Evolutionary conservation across 92 coral and sea anemone species (phyloP).

Genomic region (Plumapathes pennacea): DNA sequence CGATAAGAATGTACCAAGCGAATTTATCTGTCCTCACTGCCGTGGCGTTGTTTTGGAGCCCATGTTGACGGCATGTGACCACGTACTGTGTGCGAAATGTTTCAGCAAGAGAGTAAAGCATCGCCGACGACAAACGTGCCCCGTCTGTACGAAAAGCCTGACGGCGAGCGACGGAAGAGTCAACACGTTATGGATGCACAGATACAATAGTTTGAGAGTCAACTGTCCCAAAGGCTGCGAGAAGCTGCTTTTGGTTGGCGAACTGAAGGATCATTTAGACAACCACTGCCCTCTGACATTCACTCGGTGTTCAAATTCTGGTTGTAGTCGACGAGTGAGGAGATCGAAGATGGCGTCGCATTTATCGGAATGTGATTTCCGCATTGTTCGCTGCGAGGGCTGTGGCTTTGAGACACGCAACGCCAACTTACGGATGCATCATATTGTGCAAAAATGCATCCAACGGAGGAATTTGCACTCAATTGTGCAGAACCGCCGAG

Average conservation of each 20-base stretch:
- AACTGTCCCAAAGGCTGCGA: slow-evolving; percentile 92
- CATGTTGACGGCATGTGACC: slow-evolving; percentile 60
- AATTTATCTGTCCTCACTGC: slow-evolving; percentile 80
- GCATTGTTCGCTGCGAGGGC: slow-evolving; percentile 71
- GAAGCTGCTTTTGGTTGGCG: slow-evolving; percentile 41
- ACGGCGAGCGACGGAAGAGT: slow-evolving; percentile 25
- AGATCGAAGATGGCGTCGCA: slow-evolving; percentile 61
- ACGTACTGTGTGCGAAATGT: slow-evolving; percentile 79
- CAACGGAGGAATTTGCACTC: slow-evolving; percentile 68
- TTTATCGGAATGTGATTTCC: slow-evolving; percentile 60
- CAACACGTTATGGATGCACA: slow-evolving; percentile 57
- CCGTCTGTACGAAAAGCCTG: slow-evolving; percentile 61
- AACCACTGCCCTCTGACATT: slow-evolving; percentile 70
- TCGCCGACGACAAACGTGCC: slow-evolving; percentile 45
- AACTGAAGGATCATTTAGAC: slow-evolving; percentile 51
- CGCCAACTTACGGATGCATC: slow-evolving; percentile 79
- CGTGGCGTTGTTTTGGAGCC: slow-evolving; percentile 76
- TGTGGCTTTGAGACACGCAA: slow-evolving; percentile 77
- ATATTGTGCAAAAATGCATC: slow-evolving; percentile 77
- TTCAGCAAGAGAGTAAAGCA: slow-evolving; percentile 70
- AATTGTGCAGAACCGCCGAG: slow-evolving; percentile 84
- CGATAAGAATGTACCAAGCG: slow-evolving; percentile 64
- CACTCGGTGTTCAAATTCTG: slow-evolving; percentile 66
- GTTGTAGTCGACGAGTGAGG: slow-evolving; percentile 67
- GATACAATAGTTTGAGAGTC: slow-evolving; percentile 56